A percentile compares a stretch with the other conserved stretches of the same genome.
phyloP scores from a whole-genome alignment of 2,888 invertebrate genomes.

The Branchipolynoe longqiensis region DNA sequence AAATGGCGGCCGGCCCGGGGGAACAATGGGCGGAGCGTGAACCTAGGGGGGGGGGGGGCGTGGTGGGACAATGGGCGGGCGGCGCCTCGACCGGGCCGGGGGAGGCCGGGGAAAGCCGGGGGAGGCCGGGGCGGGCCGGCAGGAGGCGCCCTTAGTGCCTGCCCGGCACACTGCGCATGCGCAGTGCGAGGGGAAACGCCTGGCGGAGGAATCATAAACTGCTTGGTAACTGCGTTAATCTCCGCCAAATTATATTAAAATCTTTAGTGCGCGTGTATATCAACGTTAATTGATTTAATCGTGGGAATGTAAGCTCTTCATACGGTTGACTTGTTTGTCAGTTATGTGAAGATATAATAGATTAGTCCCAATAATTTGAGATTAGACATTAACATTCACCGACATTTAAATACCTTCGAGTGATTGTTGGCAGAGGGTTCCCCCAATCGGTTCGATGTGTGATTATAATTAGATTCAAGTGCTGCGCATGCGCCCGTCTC shows the following conservation, averaged over 20 bases:
- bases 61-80: not conserved
- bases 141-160: conserved; percentile 31
- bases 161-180: too few species aligned
- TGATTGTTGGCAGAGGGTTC: not conserved
- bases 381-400: too few species aligned
- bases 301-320: too few species aligned
- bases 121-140: conserved; percentile 3
- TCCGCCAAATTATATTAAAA: too few species aligned
- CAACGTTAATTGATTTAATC: too few species aligned
- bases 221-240: too few species aligned
- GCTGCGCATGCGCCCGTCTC: not conserved
- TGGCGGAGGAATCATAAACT: not conserved
- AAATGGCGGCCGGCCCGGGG: not conserved
- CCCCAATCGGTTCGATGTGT: not conserved
- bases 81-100: not conserved
- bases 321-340: too few species aligned
- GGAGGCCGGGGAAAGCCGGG: conserved; percentile 1
- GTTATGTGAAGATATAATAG: too few species aligned
- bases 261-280: too few species aligned
- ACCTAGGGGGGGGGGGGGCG: not conserved
- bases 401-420: too few species aligned
- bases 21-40: conserved; percentile 1
- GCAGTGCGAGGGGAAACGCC: not conserved
- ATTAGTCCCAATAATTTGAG: too few species aligned
- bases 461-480: conserved; percentile 6